phyloP scores from a whole-genome alignment of 2,888 invertebrate genomes.

The Diarsia rubi region DNA sequence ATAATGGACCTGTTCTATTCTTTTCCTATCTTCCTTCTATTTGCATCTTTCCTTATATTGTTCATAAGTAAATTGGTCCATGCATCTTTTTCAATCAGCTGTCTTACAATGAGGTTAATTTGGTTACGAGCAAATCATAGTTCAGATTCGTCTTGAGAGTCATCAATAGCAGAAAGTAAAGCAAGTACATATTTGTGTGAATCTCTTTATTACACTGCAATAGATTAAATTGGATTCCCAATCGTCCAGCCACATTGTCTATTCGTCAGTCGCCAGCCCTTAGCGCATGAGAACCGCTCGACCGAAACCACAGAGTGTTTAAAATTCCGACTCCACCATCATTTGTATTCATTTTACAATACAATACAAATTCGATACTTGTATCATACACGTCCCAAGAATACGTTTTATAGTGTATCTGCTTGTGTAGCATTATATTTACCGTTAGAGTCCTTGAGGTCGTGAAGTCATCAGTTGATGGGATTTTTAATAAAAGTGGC shows the following conservation, averaged over 20 bases:
- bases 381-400: conserved; percentile 51
- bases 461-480: conserved; percentile 28
- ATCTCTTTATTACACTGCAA: background rate
- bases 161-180: background rate
- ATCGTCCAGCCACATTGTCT: conserved; percentile 14
- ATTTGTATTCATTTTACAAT: conserved; percentile 70
- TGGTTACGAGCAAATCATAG: background rate
- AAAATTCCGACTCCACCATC: conserved; percentile 72
- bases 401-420: conserved; percentile 44
- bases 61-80: background rate
- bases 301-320: conserved; percentile 74
- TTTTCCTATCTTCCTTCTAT: too few species aligned
- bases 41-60: background rate
- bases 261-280: conserved; percentile 51
- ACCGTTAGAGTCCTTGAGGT: conserved; percentile 55
- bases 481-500: conserved; percentile 25
- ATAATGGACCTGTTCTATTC: background rate
- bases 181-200: background rate
- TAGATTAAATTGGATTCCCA: background rate
- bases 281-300: conserved; percentile 66
- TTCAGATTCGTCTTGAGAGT: background rate
- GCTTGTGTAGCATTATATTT: conserved; percentile 54
- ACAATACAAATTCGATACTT: conserved; percentile 68
- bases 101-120: background rate
- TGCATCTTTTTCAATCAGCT: background rate